These are phyloP conservation scores for Coenonympha glycerion DNA, from an alignment of 2,888 invertebrate species.

Conservation along the genomic window DNA sequence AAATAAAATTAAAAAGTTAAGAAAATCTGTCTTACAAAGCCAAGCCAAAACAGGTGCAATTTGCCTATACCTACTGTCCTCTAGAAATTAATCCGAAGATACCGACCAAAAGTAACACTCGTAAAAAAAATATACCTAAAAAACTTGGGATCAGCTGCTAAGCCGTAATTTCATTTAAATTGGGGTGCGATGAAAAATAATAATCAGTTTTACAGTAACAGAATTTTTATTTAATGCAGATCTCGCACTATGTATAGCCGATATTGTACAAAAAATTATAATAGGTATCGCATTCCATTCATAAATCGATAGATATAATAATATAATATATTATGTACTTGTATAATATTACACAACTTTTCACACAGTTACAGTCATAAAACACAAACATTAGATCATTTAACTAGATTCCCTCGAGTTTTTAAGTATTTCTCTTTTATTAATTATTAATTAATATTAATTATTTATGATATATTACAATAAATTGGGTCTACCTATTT, in stretches of 20 bases:
- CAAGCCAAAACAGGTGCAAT: too few species aligned
- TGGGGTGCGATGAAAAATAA: constrained; percentile 37
- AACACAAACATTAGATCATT: constrained; percentile 71
- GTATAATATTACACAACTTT: constrained; percentile 66
- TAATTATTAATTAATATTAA: constrained; percentile 57
- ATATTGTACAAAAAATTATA: constrained; percentile 75
- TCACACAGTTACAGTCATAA: constrained; percentile 71
- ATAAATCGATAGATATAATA: constrained; percentile 58
- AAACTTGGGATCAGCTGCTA: too few species aligned
- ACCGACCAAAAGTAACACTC: too few species aligned
- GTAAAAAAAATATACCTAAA: too few species aligned
- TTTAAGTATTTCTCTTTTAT: constrained; percentile 68
- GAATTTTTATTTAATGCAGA: constrained; percentile 76
- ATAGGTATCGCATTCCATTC: constrained; percentile 62
- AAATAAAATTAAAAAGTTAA: too few species aligned
- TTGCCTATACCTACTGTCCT: too few species aligned
- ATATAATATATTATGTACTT: constrained; percentile 24
- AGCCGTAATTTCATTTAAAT: too few species aligned
- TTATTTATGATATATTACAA: constrained; percentile 70
- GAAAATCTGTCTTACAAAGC: too few species aligned
- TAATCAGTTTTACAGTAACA: constrained; percentile 64
- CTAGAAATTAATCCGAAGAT: too few species aligned
- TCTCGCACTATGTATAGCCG: constrained; percentile 72
- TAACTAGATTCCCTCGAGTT: constrained; percentile 59
- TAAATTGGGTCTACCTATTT: constrained; percentile 75